Conservation (phyloP, 2,797 vertebrate genomes). For the Luscinia luscinia region DNA sequence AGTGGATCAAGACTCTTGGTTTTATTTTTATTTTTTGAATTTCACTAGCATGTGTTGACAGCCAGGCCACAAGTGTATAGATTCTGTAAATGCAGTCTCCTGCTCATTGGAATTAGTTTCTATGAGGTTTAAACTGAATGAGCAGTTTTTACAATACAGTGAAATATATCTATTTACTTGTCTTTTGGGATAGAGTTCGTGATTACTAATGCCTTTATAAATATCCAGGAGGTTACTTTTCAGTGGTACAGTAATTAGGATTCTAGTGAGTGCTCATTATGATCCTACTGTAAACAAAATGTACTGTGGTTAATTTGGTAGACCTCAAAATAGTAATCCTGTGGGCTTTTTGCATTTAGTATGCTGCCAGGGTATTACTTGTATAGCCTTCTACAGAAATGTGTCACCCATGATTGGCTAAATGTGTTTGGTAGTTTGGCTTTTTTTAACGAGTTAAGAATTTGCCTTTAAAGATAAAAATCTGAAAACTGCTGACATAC, state of each 20-base stretch:
- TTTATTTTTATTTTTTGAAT: neutral
- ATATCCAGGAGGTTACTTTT: neutral
- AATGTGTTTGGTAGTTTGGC: neutral
- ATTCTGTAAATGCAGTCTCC: neutral
- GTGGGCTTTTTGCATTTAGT: slow-evolving; percentile 12
- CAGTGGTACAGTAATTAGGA: neutral
- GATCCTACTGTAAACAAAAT: slow-evolving; percentile 20
- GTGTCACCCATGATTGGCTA: neutral
- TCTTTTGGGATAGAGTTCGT: neutral
- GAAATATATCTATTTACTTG: neutral
- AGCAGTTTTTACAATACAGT: neutral
- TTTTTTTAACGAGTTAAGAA: slow-evolving; percentile 7
- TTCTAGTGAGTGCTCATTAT: neutral
- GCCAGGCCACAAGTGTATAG: neutral
- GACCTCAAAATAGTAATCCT: slow-evolving; percentile 30
- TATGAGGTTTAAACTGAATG: neutral
- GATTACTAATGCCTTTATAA: neutral
- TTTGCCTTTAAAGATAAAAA: slow-evolving; percentile 8
- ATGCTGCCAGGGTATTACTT: slow-evolving; percentile 7
- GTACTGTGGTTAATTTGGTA: slow-evolving; percentile 19
- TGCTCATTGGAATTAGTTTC: neutral
- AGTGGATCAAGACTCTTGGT: neutral
- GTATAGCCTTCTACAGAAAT: neutral
- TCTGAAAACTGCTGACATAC: slow-evolving; percentile 23
- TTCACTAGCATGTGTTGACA: neutral